Base-by-base conservation (phyloP, 2,797 vertebrate genomes). In the Melanotaenia nigrans region DNA sequence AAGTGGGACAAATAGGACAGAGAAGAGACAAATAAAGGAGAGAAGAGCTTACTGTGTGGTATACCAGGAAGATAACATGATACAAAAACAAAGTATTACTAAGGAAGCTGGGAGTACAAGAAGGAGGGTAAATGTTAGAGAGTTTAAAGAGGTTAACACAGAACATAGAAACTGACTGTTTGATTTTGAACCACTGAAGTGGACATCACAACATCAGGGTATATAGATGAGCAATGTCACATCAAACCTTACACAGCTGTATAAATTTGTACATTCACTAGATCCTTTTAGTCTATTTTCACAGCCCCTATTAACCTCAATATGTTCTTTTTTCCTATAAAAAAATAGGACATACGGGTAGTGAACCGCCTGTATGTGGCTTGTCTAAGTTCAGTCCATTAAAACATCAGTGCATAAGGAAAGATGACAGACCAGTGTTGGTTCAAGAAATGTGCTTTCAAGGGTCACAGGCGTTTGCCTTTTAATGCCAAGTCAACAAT, bases 1-100 rank as follows among this genome's bases (percentile, higher is more conserved):
- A 81, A 45, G 45, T 20, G 12, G 67, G 59, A 65, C 40, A 71
- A 54, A 71, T 45, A 59, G 13, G 24, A 53, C 5, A 53, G 51
- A 45, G 45, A 24, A 35, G 65, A 60, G 32, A 62, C 22, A 24
- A 14, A 4, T 4, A 51, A 40, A 61, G 24, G 20, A 62, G n/a
- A 53, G 18, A 36, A 35, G 13, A 65, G 35, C 0, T n/a, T 9
- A 56, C 22, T 61, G 28, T 53, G 3, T 22, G 20, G n/a, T n/a
- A 42, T 14, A 38, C 40, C 3, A 11, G 13, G 30, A 3, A 20
- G 1, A 53, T 47, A 8, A 33, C 5, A 24, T 4, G 38, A 2
- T 5, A 32, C 30, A 9, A 47, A 8, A 30, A 18, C 24, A n/a
- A 64, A 4, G 12, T 25, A 18, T 33, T 20, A 18, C 8, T 30